These are phyloP conservation scores for Microcebus ravelobensis DNA, from an alignment of 2,113 vertebrate species.

Conservation along the genomic window DNA sequence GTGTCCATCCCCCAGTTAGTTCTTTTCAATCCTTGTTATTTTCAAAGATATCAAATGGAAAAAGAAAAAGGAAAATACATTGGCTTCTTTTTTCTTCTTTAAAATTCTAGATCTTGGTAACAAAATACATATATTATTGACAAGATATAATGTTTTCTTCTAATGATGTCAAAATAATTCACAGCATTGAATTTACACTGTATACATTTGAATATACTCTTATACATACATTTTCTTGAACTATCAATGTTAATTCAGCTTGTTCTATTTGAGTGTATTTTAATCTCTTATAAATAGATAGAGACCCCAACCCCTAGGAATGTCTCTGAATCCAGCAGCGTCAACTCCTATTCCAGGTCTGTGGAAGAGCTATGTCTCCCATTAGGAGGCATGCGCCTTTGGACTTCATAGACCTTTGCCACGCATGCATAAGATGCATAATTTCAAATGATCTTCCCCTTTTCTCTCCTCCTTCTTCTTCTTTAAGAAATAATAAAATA, in stretches of 20 bases:
- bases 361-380: not conserved
- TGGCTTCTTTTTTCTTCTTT: not conserved
- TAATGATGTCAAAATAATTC: slow-evolving; percentile 36
- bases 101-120: slow-evolving; percentile 4
- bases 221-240: not conserved
- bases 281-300: not conserved
- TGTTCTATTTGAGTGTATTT: not conserved
- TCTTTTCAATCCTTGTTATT: not conserved
- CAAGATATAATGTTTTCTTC: not conserved
- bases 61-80: not conserved
- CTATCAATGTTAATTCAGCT: not conserved
- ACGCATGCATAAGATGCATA: not conserved
- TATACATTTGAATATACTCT: not conserved
- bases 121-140: not conserved
- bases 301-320: not conserved
- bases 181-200: slow-evolving; percentile 26
- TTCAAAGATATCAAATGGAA: not conserved
- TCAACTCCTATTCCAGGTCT: slow-evolving; percentile 43
- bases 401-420: not conserved
- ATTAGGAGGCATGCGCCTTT: not conserved
- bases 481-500: not conserved
- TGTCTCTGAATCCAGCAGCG: not conserved
- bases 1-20: not conserved
- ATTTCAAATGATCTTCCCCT: not conserved
- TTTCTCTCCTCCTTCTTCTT: not conserved